These are phyloP conservation scores for Meliscaeva auricollis DNA, from an alignment of 2,888 invertebrate genomes.

Conservation along the genomic window DNA sequence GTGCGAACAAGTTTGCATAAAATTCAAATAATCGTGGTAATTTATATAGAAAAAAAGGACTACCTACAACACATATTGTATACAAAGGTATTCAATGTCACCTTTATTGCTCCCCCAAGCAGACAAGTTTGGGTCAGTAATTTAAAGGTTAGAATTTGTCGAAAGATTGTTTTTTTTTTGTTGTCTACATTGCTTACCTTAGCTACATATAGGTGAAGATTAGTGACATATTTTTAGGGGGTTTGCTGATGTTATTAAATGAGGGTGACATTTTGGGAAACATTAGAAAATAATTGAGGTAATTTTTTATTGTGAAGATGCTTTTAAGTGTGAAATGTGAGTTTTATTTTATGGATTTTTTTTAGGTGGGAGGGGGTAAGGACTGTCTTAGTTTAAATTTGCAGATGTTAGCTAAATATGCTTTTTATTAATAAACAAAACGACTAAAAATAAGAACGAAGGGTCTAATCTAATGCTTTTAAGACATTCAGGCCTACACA, in stretches of 20 bases:
- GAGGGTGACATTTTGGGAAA: constrained; percentile 13
- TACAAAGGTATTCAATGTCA: constrained; percentile 59
- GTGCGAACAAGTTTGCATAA: constrained; percentile 69
- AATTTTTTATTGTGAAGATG: not conserved
- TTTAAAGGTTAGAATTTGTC: constrained; percentile 43
- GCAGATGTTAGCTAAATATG: too few species aligned
- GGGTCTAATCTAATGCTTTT: too few species aligned
- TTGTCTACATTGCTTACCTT: too few species aligned
- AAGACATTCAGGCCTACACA: too few species aligned
- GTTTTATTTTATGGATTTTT: not conserved
- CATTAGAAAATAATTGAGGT: constrained; percentile 28
- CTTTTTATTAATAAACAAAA: too few species aligned
- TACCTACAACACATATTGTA: constrained; percentile 41
- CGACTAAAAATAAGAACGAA: too few species aligned
- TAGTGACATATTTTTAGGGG: constrained; percentile 20
- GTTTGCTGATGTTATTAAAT: not conserved
- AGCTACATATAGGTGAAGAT: not conserved
- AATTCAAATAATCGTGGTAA: constrained; percentile 73
- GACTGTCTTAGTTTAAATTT: too few species aligned
- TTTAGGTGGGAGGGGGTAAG: not conserved
- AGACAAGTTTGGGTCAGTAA: constrained; percentile 50
- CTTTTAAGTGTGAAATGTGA: not conserved
- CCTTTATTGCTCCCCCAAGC: constrained; percentile 27
- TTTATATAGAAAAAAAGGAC: constrained; percentile 41
- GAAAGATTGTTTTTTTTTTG: not conserved